Percentiles rank a stretch among this genome's conserved stretches.
Evolutionary conservation across 2,113 vertebrate species (phyloP).

Genomic region (Callithrix jacchus): DNA sequence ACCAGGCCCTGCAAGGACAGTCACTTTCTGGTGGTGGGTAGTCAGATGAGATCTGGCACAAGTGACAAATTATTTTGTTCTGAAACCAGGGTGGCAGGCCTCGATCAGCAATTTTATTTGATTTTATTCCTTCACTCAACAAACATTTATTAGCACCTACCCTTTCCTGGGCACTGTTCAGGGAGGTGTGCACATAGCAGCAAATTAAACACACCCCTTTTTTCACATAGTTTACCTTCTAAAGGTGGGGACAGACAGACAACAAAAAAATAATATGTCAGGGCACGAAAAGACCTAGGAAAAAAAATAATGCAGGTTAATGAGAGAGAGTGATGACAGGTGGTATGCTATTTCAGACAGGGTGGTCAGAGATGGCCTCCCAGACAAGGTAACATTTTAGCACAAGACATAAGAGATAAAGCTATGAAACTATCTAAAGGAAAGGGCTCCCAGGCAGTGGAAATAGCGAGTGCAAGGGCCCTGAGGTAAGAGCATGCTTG

Average conservation of each 20-base stretch:
- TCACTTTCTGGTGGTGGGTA: not conserved
- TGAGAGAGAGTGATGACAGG: not conserved
- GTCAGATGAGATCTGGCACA: not conserved
- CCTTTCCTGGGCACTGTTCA: not conserved
- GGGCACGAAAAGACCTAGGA: not conserved
- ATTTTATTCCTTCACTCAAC: not conserved
- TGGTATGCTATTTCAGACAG: not conserved
- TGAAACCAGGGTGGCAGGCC: not conserved
- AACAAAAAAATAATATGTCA: not conserved
- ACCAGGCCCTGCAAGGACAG: not conserved
- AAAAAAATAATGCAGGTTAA: constrained; percentile 5
- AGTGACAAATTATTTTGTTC: not conserved
- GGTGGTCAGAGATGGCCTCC: not conserved
- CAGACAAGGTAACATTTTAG: not conserved
- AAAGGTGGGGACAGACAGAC: not conserved
- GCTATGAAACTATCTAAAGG: not conserved
- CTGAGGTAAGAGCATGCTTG: not conserved
- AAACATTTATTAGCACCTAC: not conserved
- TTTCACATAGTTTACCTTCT: not conserved
- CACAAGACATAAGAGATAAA: not conserved
- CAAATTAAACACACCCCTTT: not conserved
- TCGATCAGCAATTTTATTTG: not conserved
- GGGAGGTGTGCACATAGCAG: not conserved
- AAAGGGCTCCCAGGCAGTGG: not conserved
- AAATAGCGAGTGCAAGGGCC: not conserved